Evolutionary conservation across 2,113 vertebrate genomes (phyloP), one percentile per base, ranked within the genome.

Genomic region (Xiphophorus maculatus): DNA sequence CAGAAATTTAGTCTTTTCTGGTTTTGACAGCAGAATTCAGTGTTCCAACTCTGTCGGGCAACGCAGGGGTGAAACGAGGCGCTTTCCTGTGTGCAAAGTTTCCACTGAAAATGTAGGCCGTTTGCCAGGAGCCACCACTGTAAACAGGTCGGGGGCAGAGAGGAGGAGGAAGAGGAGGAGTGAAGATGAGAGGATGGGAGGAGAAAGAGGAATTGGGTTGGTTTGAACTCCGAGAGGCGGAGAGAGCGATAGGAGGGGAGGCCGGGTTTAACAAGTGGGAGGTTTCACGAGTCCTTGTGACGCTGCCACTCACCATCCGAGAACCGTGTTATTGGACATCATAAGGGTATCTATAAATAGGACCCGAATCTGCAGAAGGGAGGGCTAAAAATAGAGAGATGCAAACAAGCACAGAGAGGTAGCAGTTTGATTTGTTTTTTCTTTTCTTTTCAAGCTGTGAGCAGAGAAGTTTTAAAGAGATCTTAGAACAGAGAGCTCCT

Each of bases 301-400:
- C 66, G 67, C 77, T 73, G 81, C 70, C 81, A 71, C 76, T 87
- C 81, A 85, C 73, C 79, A 11, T 17, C 73, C 80, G 74, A 71
- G 84, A 73, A 80, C 35, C 73, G 69, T 87, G 88, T 83, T 77
- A 92, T 91, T 90, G 89, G 91, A 81, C 80, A 64, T 74, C 81
- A 87, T 84, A 60, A 81, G 77, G 77, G 66, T 69, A 66, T 76
- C 91, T 90, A 91, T 88, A 90, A 93, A 92, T 92, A 93, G 92
- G 51, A 64, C 77, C 69, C 77, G 90, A 88, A 93, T 93, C 83
- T 90, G 84, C 13, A 48, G 90, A 81, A 84, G 76, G 79, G 73
- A 90, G 74, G 10, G 80, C 90, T 92, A 89, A 90, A 93, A 93
- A 93, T 91, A 92, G 84, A 83, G 65, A 73, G 82, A 83, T 17